Base-by-base conservation (phyloP, 1,140 invertebrate genomes). In the Meteorus sp. region DNA sequence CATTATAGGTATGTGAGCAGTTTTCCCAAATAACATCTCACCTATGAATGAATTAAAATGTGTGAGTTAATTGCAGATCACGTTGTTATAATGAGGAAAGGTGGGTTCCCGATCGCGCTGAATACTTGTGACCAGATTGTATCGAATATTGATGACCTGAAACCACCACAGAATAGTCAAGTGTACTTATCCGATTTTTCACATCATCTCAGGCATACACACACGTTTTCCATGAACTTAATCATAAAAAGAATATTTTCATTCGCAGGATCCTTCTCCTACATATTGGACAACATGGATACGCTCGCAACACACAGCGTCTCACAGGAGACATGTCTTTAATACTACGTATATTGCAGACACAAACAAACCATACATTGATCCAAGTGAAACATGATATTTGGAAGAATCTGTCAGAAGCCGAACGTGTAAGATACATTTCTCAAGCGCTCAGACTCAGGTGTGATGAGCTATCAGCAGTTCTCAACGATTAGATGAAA, bases 351-450 rank as follows among this genome's bases (percentile, higher is more conserved):
- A 72, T 73, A 22, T 63, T 84, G 13, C 76, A 83, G 63, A 56
- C 63, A 25, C 55, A 64, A 19, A 63, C 64, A 35, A 76, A 76
- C 13, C 68, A 75, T 57, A 62, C 62, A 5, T 67, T 81, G 11
- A 65, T 84, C 54, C 64, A 71, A 5, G 70, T 85, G 15, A 69
- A 69, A 59, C 29, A 69, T 25, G 53, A 60, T 22, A 65, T 60
- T 29, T 84, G 82, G 83, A 44, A 60, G 4, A 60, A 68, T 7
- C 51, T 85, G 11, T 48, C 66, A 3, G 71, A 81, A 39, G 68
- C 81, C 57, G 79, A 83, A 72, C 82, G 76, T 64, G 73, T 82
- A 60, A 77, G 76, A 0, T 84, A 80, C 56, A 63, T 85, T 20
- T 75, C 83, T 69, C 75, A 80, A 69, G 63, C 66, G 43, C 75